Base-by-base conservation (phyloP, 2,797 vertebrate species). In the Sebastolobus alascanus region DNA sequence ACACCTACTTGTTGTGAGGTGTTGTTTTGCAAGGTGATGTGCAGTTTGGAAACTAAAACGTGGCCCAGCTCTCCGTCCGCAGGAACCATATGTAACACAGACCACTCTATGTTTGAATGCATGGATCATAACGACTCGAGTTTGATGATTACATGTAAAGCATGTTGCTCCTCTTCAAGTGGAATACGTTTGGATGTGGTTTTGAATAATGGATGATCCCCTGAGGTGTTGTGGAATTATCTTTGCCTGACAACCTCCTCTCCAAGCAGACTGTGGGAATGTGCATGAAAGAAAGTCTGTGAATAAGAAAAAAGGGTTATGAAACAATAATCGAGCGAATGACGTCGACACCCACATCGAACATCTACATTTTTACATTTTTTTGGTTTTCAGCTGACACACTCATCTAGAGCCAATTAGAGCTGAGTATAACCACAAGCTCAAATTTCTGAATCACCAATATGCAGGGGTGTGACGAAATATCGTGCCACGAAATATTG, bases 141-240 rank as follows among this genome's bases (percentile, higher is more conserved):
- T 87, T 85, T 71, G 70, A 79, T 60, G 29, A 75, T 81, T 75
- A 73, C 68, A 66, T 85, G 77, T 65, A 73, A 90, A 79, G 77
- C 71, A 18, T 52, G 52, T 82, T 75, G 31, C 73, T 61, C 55
- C 46, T 77, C 73, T 77, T 81, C 58, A 81, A 90, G 61, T 78
- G 82, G 75, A 90, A 89, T 84, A 83, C 37, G 84, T 86, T 65
- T 71, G 60, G 74, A 85, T 76, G 85, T 79, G 65, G 38, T 71
- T 81, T 79, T 91, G 79, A 93, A 91, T 92, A 86, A 91, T 84
- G 73, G 69, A 93, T 89, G 82, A 85, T 87, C 65, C 87, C 88
- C 80, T 14, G 69, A 87, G 82, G 85, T 86, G 81, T 60, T 31
- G 46, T 58, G 14, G 74, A 89, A 83, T 89, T 85, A 87, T 90